Conservation (phyloP, 2,888 invertebrate species). For the Eupithecia centaureata region DNA sequence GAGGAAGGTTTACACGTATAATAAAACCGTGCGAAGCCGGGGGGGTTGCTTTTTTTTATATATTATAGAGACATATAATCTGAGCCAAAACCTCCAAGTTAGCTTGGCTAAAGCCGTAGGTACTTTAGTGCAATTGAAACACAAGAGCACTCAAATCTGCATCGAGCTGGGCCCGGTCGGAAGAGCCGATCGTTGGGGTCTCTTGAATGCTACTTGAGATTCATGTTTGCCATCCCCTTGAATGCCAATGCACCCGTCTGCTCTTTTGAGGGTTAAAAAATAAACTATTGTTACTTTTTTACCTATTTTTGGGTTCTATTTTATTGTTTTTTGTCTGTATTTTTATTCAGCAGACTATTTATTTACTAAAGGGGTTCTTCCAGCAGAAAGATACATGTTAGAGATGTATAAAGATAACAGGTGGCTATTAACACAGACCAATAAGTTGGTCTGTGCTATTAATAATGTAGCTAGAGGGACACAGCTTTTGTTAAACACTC, state of each 20-base stretch:
- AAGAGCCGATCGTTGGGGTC: conserved; percentile 4
- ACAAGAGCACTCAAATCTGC: conserved; percentile 9
- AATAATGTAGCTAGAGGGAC: too few relatives aligned
- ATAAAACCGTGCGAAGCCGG: too few relatives aligned
- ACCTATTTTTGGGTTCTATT: neutral
- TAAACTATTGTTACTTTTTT: neutral
- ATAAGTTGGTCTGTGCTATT: too few relatives aligned
- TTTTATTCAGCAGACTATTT: too few relatives aligned
- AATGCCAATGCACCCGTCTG: conserved; percentile 3
- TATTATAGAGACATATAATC: too few relatives aligned
- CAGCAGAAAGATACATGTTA: too few relatives aligned
- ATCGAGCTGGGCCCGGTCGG: neutral
- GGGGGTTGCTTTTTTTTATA: too few relatives aligned
- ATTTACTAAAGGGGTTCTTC: too few relatives aligned
- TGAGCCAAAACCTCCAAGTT: neutral
- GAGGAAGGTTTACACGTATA: too few relatives aligned
- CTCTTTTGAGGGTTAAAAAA: neutral
- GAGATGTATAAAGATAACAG: too few relatives aligned
- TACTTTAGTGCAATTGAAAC: neutral
- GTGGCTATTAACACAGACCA: too few relatives aligned
- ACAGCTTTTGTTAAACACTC: too few relatives aligned
- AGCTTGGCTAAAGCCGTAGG: neutral
- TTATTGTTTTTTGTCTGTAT: neutral
- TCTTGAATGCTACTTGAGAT: conserved; percentile 11
- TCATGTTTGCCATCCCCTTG: conserved; percentile 17